A percentile compares a stretch with the other conserved stretches of the same genome.
These are phyloP conservation scores for Drosophila meridiana DNA, from an alignment of 2,888 invertebrate genomes.

Conservation along the genomic window DNA sequence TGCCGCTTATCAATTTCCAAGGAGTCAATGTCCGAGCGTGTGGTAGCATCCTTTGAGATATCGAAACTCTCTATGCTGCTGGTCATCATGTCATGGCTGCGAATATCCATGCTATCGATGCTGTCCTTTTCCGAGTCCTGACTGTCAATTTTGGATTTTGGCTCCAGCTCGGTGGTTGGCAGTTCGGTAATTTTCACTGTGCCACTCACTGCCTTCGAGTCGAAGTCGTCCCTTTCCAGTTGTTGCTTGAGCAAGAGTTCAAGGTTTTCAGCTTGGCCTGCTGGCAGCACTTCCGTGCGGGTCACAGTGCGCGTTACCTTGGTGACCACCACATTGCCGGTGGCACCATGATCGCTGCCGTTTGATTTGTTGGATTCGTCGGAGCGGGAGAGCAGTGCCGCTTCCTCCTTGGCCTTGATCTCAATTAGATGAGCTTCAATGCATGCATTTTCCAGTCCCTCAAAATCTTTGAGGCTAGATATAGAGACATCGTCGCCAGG, in stretches of 20 bases:
- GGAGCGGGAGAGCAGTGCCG: constrained; percentile 88
- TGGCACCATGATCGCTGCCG: constrained; percentile 78
- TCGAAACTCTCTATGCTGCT: constrained; percentile 87
- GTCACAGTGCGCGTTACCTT: constrained; percentile 77
- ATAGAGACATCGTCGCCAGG: constrained; percentile 92
- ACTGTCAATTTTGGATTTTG: constrained; percentile 74
- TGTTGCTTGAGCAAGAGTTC: constrained; percentile 85
- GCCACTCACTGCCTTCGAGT: constrained; percentile 84
- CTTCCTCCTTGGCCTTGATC: constrained; percentile 93
- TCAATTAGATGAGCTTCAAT: constrained; percentile 93
- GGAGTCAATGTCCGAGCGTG: constrained; percentile 84
- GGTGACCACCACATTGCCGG: constrained; percentile 65
- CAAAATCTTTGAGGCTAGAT: constrained; percentile 96
- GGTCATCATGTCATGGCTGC: constrained; percentile 86
- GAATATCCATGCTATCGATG: constrained; percentile 89
- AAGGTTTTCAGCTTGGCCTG: constrained; percentile 70
- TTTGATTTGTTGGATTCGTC: constrained; percentile 85
- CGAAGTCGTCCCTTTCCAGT: constrained; percentile 81
- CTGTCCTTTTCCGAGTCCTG: constrained; percentile 87
- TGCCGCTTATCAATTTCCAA: constrained; percentile 82
- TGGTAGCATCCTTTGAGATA: constrained; percentile 85
- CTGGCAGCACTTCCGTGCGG: constrained; percentile 73
- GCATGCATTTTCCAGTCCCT: constrained; percentile 95
- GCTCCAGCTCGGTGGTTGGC: constrained; percentile 88
- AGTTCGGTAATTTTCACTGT: constrained; percentile 88